Evolutionary conservation across 2,888 invertebrate species (phyloP).

Genomic region (Prosopocoilus inquinatus): DNA sequence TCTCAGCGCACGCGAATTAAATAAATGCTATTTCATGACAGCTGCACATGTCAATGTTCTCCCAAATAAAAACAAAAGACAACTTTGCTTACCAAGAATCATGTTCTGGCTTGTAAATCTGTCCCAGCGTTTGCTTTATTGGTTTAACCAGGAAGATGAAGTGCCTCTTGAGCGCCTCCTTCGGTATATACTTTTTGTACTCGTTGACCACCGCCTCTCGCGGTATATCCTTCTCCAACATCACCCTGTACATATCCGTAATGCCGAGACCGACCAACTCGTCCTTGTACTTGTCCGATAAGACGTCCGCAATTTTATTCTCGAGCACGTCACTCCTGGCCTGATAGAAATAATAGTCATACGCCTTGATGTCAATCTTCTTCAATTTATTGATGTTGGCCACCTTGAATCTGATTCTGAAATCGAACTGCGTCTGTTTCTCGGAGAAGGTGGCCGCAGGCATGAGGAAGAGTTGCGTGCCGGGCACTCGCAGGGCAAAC

Average conservation of each 20-base stretch:
- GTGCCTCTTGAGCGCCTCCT: conserved; percentile 72
- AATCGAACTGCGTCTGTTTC: conserved; percentile 62
- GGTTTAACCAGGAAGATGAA: conserved; percentile 74
- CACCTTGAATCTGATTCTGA: conserved; percentile 78
- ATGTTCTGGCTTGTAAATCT: conserved; percentile 58
- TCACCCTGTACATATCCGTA: conserved; percentile 82
- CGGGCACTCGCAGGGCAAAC: conserved; percentile 70
- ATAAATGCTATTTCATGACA: no score
- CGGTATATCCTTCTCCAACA: conserved; percentile 69
- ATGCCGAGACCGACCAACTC: conserved; percentile 83
- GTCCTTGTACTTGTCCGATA: conserved; percentile 73
- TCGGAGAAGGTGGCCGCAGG: conserved; percentile 58
- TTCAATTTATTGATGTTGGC: conserved; percentile 62
- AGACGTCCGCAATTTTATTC: conserved; percentile 75
- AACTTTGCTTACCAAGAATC: conserved; percentile 58
- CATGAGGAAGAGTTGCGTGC: conserved; percentile 67
- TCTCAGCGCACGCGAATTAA: no score
- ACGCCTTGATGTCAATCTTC: conserved; percentile 70
- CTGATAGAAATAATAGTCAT: conserved; percentile 85
- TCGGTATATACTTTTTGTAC: conserved; percentile 81
- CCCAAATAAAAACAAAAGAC: not conserved
- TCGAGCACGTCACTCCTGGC: conserved; percentile 77
- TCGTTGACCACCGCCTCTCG: conserved; percentile 70
- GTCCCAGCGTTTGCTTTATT: conserved; percentile 64
- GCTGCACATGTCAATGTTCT: not conserved